phyloP scores from a whole-genome alignment of 1,140 invertebrate species.

The Scaptodrosophila lebanonensis region DNA sequence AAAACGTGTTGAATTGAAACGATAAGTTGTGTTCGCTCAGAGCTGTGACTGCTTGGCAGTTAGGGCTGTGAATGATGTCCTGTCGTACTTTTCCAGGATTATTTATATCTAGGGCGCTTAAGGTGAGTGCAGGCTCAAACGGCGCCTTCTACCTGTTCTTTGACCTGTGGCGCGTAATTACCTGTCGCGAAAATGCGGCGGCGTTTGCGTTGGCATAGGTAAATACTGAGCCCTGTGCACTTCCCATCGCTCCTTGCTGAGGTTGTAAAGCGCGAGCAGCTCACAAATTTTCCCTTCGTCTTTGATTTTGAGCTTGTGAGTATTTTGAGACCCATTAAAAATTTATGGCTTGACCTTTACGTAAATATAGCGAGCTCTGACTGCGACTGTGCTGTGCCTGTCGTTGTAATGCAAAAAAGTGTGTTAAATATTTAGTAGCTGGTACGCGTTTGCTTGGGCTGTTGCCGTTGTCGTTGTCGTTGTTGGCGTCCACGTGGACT shows the following conservation, averaged over 20 bases:
- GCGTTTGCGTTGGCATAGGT: background rate
- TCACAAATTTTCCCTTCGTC: background rate
- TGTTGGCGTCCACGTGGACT: too few relatives aligned
- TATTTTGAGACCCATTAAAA: conserved; percentile 5
- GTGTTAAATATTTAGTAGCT: conserved; percentile 52
- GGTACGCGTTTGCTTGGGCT: too few relatives aligned
- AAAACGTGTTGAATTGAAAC: background rate
- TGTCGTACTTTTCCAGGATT: conserved; percentile 50
- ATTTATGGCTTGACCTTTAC: conserved; percentile 51
- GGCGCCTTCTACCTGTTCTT: conserved; percentile 26
- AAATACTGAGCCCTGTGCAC: conserved; percentile 8
- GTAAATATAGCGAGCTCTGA: conserved; percentile 8
- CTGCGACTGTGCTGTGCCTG: too few relatives aligned
- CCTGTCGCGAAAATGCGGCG: conserved; percentile 34
- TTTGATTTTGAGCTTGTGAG: background rate
- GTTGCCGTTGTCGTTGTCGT: too few relatives aligned
- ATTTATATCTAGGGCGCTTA: conserved; percentile 59
- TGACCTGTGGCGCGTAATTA: conserved; percentile 61
- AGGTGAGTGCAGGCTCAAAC: conserved; percentile 21
- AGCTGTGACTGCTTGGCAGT: conserved; percentile 47
- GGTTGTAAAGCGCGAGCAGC: conserved; percentile 31
- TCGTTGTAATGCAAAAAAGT: too few relatives aligned
- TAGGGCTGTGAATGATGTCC: conserved; percentile 65
- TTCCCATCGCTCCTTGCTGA: conserved; percentile 2
- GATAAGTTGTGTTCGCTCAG: background rate